phyloP scores from a whole-genome alignment of 1,140 invertebrate genomes.

The Listronotus oregonensis region DNA sequence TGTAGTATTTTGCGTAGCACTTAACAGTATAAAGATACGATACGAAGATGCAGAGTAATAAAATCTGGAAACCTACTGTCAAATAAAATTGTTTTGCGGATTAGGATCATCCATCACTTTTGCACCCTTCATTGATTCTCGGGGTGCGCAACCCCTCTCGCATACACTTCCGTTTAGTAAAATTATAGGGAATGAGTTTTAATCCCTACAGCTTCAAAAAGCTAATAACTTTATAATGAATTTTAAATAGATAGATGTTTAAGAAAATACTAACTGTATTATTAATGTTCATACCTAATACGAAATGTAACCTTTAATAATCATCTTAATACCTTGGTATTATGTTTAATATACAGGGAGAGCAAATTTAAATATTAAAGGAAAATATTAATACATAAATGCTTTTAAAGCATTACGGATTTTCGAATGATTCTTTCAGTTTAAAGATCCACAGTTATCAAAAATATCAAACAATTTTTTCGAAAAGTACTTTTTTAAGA shows the following conservation, averaged over 20 bases:
- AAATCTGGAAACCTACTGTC: slow-evolving; percentile 18
- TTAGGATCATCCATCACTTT: slow-evolving; percentile 22
- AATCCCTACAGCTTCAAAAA: slow-evolving; percentile 16
- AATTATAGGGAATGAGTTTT: slow-evolving; percentile 22
- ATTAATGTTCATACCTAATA: too few relatives aligned
- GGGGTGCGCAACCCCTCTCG: slow-evolving; percentile 8
- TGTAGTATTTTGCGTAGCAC: slow-evolving; percentile 15
- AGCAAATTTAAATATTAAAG: too few relatives aligned
- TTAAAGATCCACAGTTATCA: too few relatives aligned
- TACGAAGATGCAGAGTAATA: slow-evolving; percentile 17
- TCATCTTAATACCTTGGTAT: too few relatives aligned
- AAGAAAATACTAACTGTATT: too few relatives aligned
- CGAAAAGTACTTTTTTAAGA: too few relatives aligned
- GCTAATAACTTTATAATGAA: slow-evolving; percentile 5
- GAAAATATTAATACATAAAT: too few relatives aligned
- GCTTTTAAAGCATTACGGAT: too few relatives aligned
- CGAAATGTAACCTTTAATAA: too few relatives aligned
- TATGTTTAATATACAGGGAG: too few relatives aligned
- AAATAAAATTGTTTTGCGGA: slow-evolving; percentile 19
- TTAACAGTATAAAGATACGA: slow-evolving; percentile 18
- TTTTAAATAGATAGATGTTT: neutral
- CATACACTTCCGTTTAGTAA: slow-evolving; percentile 15
- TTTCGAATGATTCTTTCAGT: too few relatives aligned
- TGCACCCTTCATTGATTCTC: slow-evolving; percentile 23
- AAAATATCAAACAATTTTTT: too few relatives aligned